phyloP scores from a whole-genome alignment of 2,113 vertebrate genomes.

The Chinchilla lanigera region DNA sequence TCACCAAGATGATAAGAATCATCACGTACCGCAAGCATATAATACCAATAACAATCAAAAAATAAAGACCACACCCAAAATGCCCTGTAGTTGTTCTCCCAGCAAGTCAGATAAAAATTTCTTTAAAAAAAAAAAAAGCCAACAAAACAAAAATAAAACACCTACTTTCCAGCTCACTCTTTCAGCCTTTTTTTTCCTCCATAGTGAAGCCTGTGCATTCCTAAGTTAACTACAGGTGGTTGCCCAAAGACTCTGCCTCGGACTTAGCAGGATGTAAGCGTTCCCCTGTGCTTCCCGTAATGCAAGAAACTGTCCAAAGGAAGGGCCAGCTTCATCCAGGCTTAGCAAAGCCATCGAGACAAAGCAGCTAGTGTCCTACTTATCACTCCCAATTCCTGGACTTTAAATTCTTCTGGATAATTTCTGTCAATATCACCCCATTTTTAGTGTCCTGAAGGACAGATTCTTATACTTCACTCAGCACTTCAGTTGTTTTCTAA shows the following conservation, averaged over 20 bases:
- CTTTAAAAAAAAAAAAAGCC: not conserved
- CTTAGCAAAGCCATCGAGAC: not conserved
- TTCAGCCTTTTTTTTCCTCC: not conserved
- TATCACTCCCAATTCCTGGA: not conserved
- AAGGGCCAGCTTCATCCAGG: not conserved
- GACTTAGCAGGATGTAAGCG: fast-evolving
- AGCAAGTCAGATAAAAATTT: not conserved
- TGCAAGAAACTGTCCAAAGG: not conserved
- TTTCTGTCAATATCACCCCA: not conserved
- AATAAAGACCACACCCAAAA: not conserved
- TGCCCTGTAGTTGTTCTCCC: not conserved
- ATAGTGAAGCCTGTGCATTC: not conserved
- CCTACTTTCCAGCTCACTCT: fast-evolving
- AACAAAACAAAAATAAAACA: not conserved
- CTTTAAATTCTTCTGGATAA: not conserved
- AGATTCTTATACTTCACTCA: not conserved
- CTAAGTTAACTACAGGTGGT: not conserved
- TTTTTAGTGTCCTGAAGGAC: not conserved
- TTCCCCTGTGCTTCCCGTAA: not conserved
- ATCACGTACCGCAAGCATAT: not conserved
- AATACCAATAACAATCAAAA: not conserved
- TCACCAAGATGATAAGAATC: not conserved
- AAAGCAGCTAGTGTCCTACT: not conserved
- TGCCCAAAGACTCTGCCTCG: not conserved
- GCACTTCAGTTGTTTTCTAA: not conserved